Base-by-base conservation (phyloP, 1,140 invertebrate species). In the Patella vulgata region DNA sequence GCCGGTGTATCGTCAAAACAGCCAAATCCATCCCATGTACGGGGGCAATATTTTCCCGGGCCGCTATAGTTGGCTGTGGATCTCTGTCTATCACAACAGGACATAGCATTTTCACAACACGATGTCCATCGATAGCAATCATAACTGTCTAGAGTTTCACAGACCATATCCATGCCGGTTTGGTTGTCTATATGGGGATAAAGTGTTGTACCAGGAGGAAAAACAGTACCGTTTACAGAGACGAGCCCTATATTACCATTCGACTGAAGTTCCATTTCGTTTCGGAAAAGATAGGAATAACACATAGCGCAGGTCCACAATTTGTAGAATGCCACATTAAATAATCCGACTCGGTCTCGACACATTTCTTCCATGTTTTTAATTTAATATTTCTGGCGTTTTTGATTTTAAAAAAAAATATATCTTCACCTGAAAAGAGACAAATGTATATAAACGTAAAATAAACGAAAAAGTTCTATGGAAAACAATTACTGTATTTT, bases 1-100 rank as follows among this genome's bases (percentile, higher is more conserved):
- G 73, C 52, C 2, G 36, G 31, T 0, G 68, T 63, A 42, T 65
- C 63, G 14, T 51, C 63, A 52, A 72, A 75, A 52, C 73, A 75
- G 4, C 66, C 68, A 52, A 66, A 75, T 9, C 73, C 73, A 31
- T 75, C 73, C 73, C 73, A 75, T 39, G 73, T 75, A 11, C 62
- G 48, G 0, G 73, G 73, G 66, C 73, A 75, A 46, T 52, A 60
- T 3, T 27, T 19, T 14, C 59, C 50, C 14, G 17, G 11, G 31
- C 52, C 23, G n/a, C 30, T 23, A 21, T 60, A 53, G 8, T 19
- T 17, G 23, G 21, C 25, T n/a, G 53, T 28, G 4, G 53, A 47
- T 5, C 30, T 52, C 42, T 72, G 71, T n/a, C 57, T 36, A 8
- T 59, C 5, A 57, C 71, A 73, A 48, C 69, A 74, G 1, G 40